Evolutionary conservation across 2,113 vertebrate species (phyloP).

Genomic region (Isurus oxyrinchus): DNA sequence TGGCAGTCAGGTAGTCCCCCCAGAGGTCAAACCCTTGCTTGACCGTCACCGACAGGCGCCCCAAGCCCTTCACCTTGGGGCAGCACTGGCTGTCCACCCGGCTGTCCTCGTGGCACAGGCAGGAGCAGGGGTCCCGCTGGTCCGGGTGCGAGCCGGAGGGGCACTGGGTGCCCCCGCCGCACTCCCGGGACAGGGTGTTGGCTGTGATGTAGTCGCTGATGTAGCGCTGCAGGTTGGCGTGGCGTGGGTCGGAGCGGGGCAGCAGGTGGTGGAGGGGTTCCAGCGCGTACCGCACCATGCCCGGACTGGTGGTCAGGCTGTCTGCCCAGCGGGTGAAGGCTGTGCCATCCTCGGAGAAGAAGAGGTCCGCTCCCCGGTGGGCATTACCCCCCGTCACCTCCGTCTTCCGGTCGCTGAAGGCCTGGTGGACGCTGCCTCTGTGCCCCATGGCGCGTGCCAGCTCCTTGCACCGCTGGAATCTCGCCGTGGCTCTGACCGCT

Average conservation of each 20-base stretch:
- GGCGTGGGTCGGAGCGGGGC: slow-evolving; percentile 46
- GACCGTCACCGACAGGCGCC: slow-evolving; percentile 51
- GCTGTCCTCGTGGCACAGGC: neutral
- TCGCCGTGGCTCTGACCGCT: neutral
- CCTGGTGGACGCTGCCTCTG: slow-evolving; percentile 51
- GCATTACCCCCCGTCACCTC: slow-evolving; percentile 59
- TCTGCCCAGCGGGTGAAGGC: slow-evolving; percentile 59
- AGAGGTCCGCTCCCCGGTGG: slow-evolving; percentile 53
- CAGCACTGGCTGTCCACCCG: slow-evolving; percentile 63
- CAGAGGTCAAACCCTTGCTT: slow-evolving; percentile 52
- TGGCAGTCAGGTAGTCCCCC: slow-evolving; percentile 56
- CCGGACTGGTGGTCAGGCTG: slow-evolving; percentile 57
- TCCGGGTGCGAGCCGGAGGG: slow-evolving; percentile 43
- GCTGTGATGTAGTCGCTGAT: slow-evolving; percentile 56
- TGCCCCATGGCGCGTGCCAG: slow-evolving; percentile 54
- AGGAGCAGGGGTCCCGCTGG: slow-evolving; percentile 40
- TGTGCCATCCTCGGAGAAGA: slow-evolving; percentile 51
- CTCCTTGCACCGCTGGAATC: slow-evolving; percentile 48
- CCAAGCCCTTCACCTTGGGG: slow-evolving; percentile 52
- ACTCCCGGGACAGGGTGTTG: slow-evolving; percentile 47
- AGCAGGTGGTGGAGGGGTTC: slow-evolving; percentile 59
- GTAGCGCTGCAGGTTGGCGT: neutral
- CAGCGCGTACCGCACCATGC: slow-evolving; percentile 59
- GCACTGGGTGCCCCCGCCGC: slow-evolving; percentile 42
- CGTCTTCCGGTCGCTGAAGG: slow-evolving; percentile 60